Conservation (phyloP, 2,113 vertebrate species). For the Thryonomys swinderianus region DNA sequence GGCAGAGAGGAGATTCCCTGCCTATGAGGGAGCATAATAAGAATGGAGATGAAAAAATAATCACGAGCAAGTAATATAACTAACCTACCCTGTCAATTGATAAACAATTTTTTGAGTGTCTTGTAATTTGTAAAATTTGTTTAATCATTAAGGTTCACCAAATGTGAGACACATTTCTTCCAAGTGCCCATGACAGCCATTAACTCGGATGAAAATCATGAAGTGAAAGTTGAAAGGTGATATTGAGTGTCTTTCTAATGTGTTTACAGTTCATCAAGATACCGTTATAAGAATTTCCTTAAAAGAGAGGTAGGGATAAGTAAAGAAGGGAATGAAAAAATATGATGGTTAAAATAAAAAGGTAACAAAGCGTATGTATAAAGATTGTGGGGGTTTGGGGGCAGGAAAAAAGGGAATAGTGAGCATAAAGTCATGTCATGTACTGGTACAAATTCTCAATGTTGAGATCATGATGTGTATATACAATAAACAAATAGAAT, state of each 20-base stretch:
- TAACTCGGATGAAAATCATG: neutral
- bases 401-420: too few species aligned
- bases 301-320: too few species aligned
- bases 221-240: neutral
- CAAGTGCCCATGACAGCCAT: neutral
- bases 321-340: too few species aligned
- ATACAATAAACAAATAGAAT: too few species aligned
- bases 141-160: neutral
- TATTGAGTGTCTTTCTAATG: neutral
- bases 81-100: neutral
- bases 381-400: too few species aligned
- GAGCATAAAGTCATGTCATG: too few species aligned
- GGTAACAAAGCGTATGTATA: too few species aligned
- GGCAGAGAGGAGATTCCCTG: neutral
- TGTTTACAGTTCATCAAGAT: neutral
- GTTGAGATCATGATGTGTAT: too few species aligned
- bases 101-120: neutral
- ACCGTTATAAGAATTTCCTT: constrained; percentile 7
- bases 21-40: neutral
- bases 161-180: neutral
- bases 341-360: too few species aligned
- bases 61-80: neutral
- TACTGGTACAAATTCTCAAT: too few species aligned
- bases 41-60: neutral
- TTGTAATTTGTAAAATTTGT: neutral